Percentiles rank a stretch among this genome's conserved stretches.
phyloP scores from a whole-genome alignment of 2,888 invertebrate genomes.

The Lochmaea capreae region DNA sequence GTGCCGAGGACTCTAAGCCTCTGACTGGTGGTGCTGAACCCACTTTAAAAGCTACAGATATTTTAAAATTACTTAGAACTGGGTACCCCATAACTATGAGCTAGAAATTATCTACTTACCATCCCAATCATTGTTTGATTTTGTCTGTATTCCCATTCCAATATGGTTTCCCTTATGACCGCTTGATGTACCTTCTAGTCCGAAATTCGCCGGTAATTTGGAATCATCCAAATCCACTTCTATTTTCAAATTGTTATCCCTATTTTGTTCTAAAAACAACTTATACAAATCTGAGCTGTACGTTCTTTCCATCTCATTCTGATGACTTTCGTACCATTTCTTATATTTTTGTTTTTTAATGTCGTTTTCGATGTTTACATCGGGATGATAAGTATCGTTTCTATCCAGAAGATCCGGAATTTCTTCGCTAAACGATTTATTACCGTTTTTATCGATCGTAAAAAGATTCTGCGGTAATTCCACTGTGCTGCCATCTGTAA shows the following conservation, averaged over 20 bases:
- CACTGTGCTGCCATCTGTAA: slow-evolving; percentile 65
- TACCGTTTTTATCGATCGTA: slow-evolving; percentile 52
- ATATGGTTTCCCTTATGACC: slow-evolving; percentile 53
- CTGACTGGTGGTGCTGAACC: no score
- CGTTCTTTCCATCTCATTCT: slow-evolving; percentile 31
- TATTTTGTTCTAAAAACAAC: slow-evolving; percentile 36
- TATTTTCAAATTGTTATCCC: slow-evolving; percentile 42
- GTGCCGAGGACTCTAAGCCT: no score
- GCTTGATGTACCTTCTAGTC: slow-evolving; percentile 57
- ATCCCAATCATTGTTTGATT: slow-evolving; percentile 26
- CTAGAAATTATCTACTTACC: slow-evolving; percentile 13
- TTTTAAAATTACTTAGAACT: no score
- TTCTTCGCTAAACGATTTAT: slow-evolving; percentile 55
- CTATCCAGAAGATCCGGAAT: slow-evolving; percentile 58
- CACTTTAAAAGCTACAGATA: no score
- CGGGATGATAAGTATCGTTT: slow-evolving; percentile 57
- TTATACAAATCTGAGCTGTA: slow-evolving; percentile 28
- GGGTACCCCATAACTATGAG: no score
- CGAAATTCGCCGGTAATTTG: slow-evolving; percentile 52
- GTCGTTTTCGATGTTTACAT: slow-evolving; percentile 53
- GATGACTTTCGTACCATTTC: slow-evolving; percentile 49
- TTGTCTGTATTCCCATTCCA: slow-evolving; percentile 53
- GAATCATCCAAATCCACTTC: slow-evolving; percentile 38
- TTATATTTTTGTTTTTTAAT: slow-evolving; percentile 51
- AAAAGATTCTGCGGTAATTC: slow-evolving; percentile 64